Base-by-base conservation (phyloP, 2,797 vertebrate genomes). In the Sebastiscus albofasciatus region DNA sequence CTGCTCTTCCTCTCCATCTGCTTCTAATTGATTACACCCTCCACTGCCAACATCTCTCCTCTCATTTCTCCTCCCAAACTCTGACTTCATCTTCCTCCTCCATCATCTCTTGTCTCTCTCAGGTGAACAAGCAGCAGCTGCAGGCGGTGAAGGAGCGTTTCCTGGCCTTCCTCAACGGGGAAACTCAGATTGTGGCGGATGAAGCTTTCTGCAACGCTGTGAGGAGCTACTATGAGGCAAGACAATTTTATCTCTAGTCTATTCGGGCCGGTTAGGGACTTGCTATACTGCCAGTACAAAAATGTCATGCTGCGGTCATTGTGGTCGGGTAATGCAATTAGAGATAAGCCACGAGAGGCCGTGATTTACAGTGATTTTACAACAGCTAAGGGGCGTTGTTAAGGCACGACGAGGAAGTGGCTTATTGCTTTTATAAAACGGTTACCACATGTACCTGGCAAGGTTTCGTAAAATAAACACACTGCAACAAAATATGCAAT, bases 191-290 rank as follows among this genome's bases (percentile, higher is more conserved):
- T 0, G 93, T 98, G 42, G 98, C 98, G 0, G 98, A 99, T 58
- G 98, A 99, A 94, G 98, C 98, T 9, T 99, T 99, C 95, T 99
- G 97, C 90, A 99, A 99, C 36, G 98, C 98, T 0, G 97, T 98
- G 69, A 94, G 97, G 70, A 99, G 97, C 93, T 99, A 99, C 93
- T 97, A 97, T 4, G 97, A 99, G 97, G 98, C 94, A 95, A 96
- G 96, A 55, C 1, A 1, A 13, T n/a, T 55, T 31, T 33, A 10
- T 61, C 16, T 29, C n/a, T 56, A 0, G 42, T 56, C 36, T 54
- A 54, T 54, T 54, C n/a, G 18, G 46, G 46, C 18, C 8, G 46
- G 54, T 56, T 26, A 13, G 54, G 54, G 54, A 56, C 16, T n/a
- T 22, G n/a, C 52, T 8, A 8, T 49, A 49, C 46, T 49, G 18